Conservation (phyloP, 2,113 vertebrate genomes). For the Erinaceus europaeus region DNA sequence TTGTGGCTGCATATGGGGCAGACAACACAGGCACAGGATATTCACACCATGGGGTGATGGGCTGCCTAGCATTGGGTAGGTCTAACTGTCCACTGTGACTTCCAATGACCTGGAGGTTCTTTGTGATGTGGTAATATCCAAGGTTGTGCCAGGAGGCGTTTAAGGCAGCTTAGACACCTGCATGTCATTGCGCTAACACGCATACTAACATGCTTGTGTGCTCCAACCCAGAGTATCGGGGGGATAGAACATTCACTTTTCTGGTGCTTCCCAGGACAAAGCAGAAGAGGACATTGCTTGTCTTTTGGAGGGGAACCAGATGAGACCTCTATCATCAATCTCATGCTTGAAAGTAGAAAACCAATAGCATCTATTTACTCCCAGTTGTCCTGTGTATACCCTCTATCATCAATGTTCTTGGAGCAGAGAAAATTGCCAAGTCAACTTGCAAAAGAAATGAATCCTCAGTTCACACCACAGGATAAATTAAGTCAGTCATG, state of each 20-base stretch:
- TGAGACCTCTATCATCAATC: fast-evolving
- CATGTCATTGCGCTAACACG: too few relatives aligned
- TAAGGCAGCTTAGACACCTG: too few relatives aligned
- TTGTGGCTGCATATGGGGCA: background rate
- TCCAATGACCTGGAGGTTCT: background rate
- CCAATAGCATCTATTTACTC: slow-evolving; percentile 31
- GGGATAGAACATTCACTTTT: background rate
- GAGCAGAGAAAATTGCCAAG: slow-evolving; percentile 58
- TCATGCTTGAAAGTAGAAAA: slow-evolving; percentile 48
- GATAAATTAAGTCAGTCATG: slow-evolving; percentile 6
- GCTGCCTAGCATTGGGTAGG: fast-evolving
- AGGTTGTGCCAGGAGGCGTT: too few relatives aligned
- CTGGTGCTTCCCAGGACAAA: background rate
- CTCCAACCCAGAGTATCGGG: background rate
- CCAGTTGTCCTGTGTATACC: background rate
- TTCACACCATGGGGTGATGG: background rate
- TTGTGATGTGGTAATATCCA: background rate
- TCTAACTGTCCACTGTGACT: background rate
- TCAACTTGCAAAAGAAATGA: slow-evolving; percentile 40
- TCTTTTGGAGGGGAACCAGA: background rate
- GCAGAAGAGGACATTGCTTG: background rate
- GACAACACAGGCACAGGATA: too few relatives aligned
- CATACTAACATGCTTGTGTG: fast-evolving
- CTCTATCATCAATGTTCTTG: slow-evolving; percentile 7
- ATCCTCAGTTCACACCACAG: background rate